Evolutionary conservation across 2,113 vertebrate genomes (phyloP).

Genomic region (Antigone vipio): DNA sequence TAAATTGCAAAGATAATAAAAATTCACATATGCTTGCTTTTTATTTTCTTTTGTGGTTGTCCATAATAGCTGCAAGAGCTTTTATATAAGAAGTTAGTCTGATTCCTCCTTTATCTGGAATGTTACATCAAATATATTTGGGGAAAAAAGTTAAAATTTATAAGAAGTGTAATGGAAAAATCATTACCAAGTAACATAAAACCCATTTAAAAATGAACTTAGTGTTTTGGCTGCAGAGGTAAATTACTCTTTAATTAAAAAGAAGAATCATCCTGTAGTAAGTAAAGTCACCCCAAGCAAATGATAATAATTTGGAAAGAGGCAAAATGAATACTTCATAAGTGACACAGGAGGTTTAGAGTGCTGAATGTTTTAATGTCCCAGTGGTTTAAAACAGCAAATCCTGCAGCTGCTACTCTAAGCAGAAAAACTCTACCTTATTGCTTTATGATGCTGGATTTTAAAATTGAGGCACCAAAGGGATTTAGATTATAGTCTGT

Average conservation of each 20-base stretch:
- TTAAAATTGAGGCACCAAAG: constrained; percentile 21
- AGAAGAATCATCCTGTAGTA: constrained; percentile 13
- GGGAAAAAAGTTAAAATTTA: neutral
- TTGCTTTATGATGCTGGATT: constrained; percentile 29
- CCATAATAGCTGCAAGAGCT: neutral
- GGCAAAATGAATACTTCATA: constrained; percentile 46
- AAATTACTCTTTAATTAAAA: constrained; percentile 68
- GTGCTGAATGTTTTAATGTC: constrained; percentile 23
- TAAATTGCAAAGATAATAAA: neutral
- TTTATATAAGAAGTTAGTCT: neutral
- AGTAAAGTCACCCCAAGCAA: constrained; percentile 54
- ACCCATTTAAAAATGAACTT: neutral
- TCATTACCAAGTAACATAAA: neutral
- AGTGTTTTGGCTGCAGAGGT: constrained; percentile 11
- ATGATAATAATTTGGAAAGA: constrained; percentile 44
- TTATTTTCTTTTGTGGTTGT: neutral
- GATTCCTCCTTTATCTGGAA: neutral
- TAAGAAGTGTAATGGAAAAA: neutral
- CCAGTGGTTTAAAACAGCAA: constrained; percentile 50
- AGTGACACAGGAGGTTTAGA: constrained; percentile 15
- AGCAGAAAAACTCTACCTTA: constrained; percentile 38
- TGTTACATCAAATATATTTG: neutral
- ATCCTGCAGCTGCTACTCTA: constrained; percentile 40
- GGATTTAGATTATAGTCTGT: constrained; percentile 42
- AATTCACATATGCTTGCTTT: neutral